These are phyloP conservation scores for Scaptomyza parva DNA, from an alignment of 2,888 invertebrate genomes.

Conservation along the genomic window DNA sequence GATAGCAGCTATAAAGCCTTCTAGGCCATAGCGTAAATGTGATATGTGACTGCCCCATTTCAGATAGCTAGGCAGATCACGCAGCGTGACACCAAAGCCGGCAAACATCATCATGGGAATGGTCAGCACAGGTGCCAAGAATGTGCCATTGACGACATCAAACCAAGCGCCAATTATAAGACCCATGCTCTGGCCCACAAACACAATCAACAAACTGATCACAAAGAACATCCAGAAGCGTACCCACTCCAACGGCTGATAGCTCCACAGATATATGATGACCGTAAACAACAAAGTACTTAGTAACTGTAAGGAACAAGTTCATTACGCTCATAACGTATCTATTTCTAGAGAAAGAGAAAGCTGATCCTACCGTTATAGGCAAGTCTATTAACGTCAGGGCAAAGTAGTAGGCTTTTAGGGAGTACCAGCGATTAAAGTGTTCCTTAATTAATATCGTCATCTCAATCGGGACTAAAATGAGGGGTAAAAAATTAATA, in stretches of 20 bases:
- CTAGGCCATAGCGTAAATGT: constrained; percentile 95
- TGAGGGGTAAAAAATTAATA: not conserved
- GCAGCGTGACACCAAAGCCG: constrained; percentile 96
- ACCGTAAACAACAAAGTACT: constrained; percentile 90
- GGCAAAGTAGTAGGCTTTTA: constrained; percentile 92
- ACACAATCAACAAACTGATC: constrained; percentile 92
- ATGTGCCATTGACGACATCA: constrained; percentile 95
- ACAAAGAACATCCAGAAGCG: constrained; percentile 94
- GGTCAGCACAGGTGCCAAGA: constrained; percentile 95
- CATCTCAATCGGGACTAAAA: constrained; percentile 90
- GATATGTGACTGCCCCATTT: constrained; percentile 97
- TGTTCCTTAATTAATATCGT: constrained; percentile 92
- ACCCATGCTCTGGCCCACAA: constrained; percentile 97
- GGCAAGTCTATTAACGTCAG: constrained; percentile 92
- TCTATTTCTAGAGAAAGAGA: not conserved
- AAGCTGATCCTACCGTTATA: constrained; percentile 87
- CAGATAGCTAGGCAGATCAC: constrained; percentile 93
- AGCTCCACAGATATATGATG: constrained; percentile 95
- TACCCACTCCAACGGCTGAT: constrained; percentile 92
- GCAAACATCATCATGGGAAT: constrained; percentile 99
- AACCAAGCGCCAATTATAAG: constrained; percentile 96
- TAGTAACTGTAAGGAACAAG: constrained; percentile 86
- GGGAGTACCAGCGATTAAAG: constrained; percentile 95
- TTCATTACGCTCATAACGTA: not conserved
- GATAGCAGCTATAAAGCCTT: constrained; percentile 93